Conservation (phyloP, 2,888 invertebrate genomes). For the Macrosiphum euphorbiae region DNA sequence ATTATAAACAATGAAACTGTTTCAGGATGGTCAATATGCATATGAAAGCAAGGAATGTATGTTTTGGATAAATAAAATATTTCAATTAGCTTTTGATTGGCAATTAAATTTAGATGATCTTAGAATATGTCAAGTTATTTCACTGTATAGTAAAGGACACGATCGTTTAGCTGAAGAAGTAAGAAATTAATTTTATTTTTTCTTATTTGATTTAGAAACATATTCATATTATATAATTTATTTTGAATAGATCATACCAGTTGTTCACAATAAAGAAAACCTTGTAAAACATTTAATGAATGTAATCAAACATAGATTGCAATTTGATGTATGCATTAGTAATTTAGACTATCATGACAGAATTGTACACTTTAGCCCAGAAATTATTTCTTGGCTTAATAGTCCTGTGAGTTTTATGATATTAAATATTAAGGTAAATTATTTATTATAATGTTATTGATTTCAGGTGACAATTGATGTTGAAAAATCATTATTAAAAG, state of each 20-base stretch:
- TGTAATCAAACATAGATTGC: slow-evolving; percentile 85
- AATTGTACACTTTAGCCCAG: slow-evolving; percentile 62
- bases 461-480: slow-evolving; percentile 50
- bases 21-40: slow-evolving; percentile 56
- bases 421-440: not conserved
- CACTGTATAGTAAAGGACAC: slow-evolving; percentile 75
- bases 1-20: not conserved
- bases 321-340: slow-evolving; percentile 76
- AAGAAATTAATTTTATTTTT: slow-evolving; percentile 63
- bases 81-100: slow-evolving; percentile 82
- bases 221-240: slow-evolving; percentile 28
- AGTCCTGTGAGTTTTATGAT: slow-evolving; percentile 38
- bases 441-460: not conserved
- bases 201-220: not conserved
- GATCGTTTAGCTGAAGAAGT: slow-evolving; percentile 77
- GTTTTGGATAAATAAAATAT: slow-evolving; percentile 81
- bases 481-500: slow-evolving; percentile 48
- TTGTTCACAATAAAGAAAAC: slow-evolving; percentile 64
- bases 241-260: slow-evolving; percentile 65
- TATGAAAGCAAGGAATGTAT: slow-evolving; percentile 68
- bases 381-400: slow-evolving; percentile 52
- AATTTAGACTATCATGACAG: slow-evolving; percentile 66
- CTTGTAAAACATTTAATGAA: slow-evolving; percentile 81
- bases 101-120: slow-evolving; percentile 81
- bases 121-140: slow-evolving; percentile 82